Conservation (phyloP, 2,888 invertebrate species). For the Hirtodrosophila trivittata region DNA sequence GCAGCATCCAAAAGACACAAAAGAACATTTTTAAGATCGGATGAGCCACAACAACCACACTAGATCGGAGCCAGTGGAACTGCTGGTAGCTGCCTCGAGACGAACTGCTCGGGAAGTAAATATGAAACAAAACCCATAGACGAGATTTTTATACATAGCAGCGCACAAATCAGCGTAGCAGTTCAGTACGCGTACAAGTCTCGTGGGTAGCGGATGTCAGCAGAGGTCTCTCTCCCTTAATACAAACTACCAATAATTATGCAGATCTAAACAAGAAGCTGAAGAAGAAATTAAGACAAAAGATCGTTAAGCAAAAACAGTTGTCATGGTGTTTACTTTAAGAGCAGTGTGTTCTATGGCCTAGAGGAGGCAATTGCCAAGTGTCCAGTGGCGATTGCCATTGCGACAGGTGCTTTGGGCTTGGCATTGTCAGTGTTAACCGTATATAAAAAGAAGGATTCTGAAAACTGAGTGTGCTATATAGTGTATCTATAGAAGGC, state of each 20-base stretch:
- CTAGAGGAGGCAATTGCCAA: slow-evolving; percentile 35
- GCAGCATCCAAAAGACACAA: slow-evolving; percentile 50
- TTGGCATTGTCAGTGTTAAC: slow-evolving; percentile 23
- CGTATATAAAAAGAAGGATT: slow-evolving; percentile 5
- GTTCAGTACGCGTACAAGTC: slow-evolving; percentile 83
- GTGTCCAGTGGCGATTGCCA: no score
- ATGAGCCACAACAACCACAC: slow-evolving; percentile 34
- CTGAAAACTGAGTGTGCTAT: no score
- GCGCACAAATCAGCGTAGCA: slow-evolving; percentile 75
- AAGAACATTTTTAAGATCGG: slow-evolving; percentile 65
- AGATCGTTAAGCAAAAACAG: no score
- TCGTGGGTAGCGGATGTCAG: slow-evolving; percentile 83
- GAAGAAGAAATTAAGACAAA: no score
- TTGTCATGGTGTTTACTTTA: slow-evolving; percentile 69
- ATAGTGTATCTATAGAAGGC: no score
- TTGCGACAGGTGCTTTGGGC: slow-evolving; percentile 68
- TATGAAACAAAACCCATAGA: slow-evolving; percentile 49
- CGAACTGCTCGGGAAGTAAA: slow-evolving; percentile 4
- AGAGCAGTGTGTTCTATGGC: slow-evolving; percentile 52
- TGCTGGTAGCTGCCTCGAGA: neutral
- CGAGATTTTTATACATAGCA: slow-evolving; percentile 82
- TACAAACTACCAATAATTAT: slow-evolving; percentile 12
- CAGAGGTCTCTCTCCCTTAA: slow-evolving; percentile 63
- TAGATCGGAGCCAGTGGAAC: slow-evolving; percentile 7
- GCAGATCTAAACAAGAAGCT: neutral